A percentile compares a stretch with the other conserved stretches of the same genome.
Evolutionary conservation across 2,113 vertebrate species (phyloP).

Genomic region (Sphyrna mokarran): DNA sequence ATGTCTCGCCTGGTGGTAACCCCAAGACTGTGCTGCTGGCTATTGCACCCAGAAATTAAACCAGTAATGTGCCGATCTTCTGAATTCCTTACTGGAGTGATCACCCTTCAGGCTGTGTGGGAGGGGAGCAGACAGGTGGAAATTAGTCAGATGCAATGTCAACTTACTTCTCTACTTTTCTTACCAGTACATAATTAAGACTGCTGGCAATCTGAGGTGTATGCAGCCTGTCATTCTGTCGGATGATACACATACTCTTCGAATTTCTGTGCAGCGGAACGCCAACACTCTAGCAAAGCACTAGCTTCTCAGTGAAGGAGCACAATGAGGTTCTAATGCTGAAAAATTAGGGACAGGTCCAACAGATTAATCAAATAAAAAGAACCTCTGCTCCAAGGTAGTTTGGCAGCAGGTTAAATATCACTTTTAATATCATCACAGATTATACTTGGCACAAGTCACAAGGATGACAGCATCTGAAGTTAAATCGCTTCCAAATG

Average conservation of each 20-base stretch:
- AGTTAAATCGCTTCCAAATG: constrained; percentile 8
- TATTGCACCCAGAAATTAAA: not conserved
- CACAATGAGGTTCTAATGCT: not conserved
- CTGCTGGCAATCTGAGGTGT: not conserved
- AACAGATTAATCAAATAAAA: not conserved
- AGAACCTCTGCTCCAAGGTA: not conserved
- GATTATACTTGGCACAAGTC: not conserved
- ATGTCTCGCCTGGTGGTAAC: not conserved
- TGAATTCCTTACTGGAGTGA: not conserved
- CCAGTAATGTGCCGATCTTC: not conserved
- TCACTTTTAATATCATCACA: not conserved
- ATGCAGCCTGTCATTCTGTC: not conserved
- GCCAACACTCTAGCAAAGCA: not conserved
- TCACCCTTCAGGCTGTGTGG: not conserved
- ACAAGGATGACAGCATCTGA: not conserved
- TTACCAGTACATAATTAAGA: not conserved
- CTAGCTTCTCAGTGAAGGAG: not conserved
- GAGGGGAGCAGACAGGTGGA: not conserved
- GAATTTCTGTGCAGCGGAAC: not conserved
- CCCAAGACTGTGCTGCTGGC: not conserved
- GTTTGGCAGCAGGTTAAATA: not conserved
- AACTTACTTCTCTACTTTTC: not conserved
- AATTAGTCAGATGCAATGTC: not conserved
- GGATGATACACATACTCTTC: not conserved
- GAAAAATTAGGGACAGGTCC: not conserved